Evolutionary conservation across 2,797 vertebrate genomes (phyloP).

Genomic region (Mastacembelus armatus): DNA sequence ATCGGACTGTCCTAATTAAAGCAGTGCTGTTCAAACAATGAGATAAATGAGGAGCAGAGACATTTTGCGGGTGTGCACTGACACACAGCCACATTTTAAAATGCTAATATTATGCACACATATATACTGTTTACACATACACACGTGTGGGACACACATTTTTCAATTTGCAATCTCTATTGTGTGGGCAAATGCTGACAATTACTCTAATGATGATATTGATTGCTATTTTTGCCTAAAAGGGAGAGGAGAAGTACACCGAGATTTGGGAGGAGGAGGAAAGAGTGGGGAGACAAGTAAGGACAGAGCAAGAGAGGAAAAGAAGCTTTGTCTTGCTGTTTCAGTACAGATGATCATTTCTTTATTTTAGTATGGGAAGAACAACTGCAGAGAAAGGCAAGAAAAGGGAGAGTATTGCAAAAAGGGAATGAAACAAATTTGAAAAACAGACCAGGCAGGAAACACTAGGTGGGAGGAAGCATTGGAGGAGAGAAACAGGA

Average conservation of each 20-base stretch:
- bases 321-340: constrained; percentile 24
- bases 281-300: constrained; percentile 18
- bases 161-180: constrained; percentile 42
- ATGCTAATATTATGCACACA: constrained; percentile 35
- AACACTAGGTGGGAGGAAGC: constrained; percentile 1
- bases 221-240: constrained; percentile 52
- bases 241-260: constrained; percentile 22
- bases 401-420: constrained; percentile 4
- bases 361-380: constrained; percentile 33
- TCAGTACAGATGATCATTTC: constrained; percentile 46
- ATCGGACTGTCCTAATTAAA: constrained; percentile 78
- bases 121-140: background rate
- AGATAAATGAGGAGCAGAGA: constrained; percentile 74
- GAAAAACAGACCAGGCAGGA: background rate
- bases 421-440: constrained; percentile 7
- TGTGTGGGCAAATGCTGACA: constrained; percentile 47
- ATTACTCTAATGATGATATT: constrained; percentile 49
- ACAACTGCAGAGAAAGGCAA: constrained; percentile 11
- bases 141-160: constrained; percentile 5
- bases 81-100: constrained; percentile 59
- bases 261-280: constrained; percentile 10
- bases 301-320: constrained; percentile 17
- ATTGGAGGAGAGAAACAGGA: background rate
- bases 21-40: constrained; percentile 76
- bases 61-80: constrained; percentile 64